Evolutionary conservation across 2,797 vertebrate genomes (phyloP).

Genomic region (Pangasius sanitwongsei): DNA sequence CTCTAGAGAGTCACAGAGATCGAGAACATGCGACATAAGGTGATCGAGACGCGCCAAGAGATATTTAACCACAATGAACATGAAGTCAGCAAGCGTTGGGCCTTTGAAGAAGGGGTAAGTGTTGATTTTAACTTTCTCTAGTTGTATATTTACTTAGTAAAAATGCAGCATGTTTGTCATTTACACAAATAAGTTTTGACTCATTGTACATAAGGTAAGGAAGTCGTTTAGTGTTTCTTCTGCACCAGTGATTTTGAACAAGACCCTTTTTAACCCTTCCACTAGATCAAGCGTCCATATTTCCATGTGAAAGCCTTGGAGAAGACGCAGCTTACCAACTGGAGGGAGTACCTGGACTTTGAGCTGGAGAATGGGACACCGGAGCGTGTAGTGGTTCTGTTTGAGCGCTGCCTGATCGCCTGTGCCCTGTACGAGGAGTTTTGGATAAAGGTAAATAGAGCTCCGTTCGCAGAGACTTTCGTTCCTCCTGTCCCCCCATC

Average conservation of each 20-base stretch:
- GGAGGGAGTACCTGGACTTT: constrained; percentile 99
- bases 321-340: constrained; percentile 97
- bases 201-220: neutral
- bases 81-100: constrained; percentile 98
- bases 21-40: constrained; percentile 98
- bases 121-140: neutral
- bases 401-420: constrained; percentile 97
- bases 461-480: constrained; percentile 60
- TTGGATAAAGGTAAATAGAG: constrained; percentile 92
- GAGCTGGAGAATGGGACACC: constrained; percentile 97
- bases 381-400: constrained; percentile 95
- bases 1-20: constrained; percentile 94
- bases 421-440: constrained; percentile 99
- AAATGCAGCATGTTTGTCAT: neutral
- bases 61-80: constrained; percentile 98
- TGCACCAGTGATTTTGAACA: neutral
- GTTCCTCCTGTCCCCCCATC: constrained; percentile 76
- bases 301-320: constrained; percentile 98
- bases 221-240: neutral
- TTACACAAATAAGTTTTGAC: neutral
- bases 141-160: neutral
- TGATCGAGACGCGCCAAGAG: constrained; percentile 94
- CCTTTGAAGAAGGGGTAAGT: constrained; percentile 96
- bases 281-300: constrained; percentile 96
- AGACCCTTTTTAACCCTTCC: accelerated